These are phyloP conservation scores for Campopleginae sp. DNA, from an alignment of 2,888 invertebrate genomes.

Conservation along the genomic window DNA sequence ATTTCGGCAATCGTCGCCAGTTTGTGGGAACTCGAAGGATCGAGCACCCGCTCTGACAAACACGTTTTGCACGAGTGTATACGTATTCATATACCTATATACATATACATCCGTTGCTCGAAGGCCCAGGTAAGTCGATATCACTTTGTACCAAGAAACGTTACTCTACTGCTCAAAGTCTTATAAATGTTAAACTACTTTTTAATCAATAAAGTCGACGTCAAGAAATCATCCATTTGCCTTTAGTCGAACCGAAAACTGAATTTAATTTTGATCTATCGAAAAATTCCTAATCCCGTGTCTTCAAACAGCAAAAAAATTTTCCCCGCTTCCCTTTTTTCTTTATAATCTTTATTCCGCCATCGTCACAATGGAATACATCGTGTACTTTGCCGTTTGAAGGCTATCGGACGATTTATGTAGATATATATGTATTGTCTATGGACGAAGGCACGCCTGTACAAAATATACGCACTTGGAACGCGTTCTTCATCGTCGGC, in stretches of 20 bases:
- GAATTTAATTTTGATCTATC: neutral
- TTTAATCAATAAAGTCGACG: slow-evolving; percentile 41
- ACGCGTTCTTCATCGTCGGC: slow-evolving; percentile 42
- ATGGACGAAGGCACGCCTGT: slow-evolving; percentile 38
- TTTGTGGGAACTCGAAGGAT: slow-evolving; percentile 23
- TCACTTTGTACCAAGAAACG: slow-evolving; percentile 23
- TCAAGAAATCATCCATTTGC: slow-evolving; percentile 11
- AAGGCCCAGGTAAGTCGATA: slow-evolving; percentile 51
- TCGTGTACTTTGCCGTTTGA: slow-evolving; percentile 47
- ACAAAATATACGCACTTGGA: slow-evolving; percentile 43
- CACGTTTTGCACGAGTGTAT: slow-evolving; percentile 32
- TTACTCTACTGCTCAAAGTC: neutral
- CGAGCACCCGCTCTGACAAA: slow-evolving; percentile 29
- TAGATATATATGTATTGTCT: slow-evolving; percentile 25
- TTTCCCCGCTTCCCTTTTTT: neutral
- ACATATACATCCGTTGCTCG: slow-evolving; percentile 8
- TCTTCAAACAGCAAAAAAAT: neutral
- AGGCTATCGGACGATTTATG: slow-evolving; percentile 45
- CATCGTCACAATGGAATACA: slow-evolving; percentile 48
- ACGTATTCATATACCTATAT: slow-evolving; percentile 2
- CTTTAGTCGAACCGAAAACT: neutral
- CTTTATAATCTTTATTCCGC: slow-evolving; percentile 18
- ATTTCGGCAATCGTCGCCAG: slow-evolving; percentile 31
- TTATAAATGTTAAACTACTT: slow-evolving; percentile 25
- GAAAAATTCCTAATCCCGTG: neutral